phyloP scores from a whole-genome alignment of 2,888 invertebrate species.

The Rhodophaea formosa region DNA sequence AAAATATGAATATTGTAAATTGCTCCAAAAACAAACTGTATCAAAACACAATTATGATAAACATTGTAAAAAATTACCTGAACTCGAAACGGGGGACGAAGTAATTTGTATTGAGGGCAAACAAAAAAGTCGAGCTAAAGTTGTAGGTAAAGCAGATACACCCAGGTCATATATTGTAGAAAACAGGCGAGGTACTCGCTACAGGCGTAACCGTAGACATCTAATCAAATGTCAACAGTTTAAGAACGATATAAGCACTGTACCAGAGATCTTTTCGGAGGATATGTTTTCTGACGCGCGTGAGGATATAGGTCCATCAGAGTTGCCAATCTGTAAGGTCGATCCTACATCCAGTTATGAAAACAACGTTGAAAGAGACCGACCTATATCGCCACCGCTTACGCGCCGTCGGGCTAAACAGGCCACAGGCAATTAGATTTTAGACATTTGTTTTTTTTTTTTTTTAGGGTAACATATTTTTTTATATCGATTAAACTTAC shows the following conservation, averaged over 20 bases:
- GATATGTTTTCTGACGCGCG: too few relatives aligned
- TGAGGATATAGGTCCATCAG: too few relatives aligned
- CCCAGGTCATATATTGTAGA: not conserved
- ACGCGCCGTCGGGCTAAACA: too few relatives aligned
- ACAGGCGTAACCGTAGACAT: not conserved
- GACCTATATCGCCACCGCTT: too few relatives aligned
- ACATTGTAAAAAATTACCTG: not conserved
- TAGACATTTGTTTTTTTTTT: too few relatives aligned
- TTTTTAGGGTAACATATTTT: too few relatives aligned
- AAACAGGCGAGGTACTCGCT: not conserved
- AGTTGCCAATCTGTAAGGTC: too few relatives aligned
- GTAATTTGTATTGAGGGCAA: not conserved
- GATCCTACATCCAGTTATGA: too few relatives aligned
- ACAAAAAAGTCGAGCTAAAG: not conserved
- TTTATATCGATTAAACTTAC: too few relatives aligned
- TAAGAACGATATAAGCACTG: not conserved
- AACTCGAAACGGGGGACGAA: not conserved
- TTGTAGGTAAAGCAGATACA: not conserved
- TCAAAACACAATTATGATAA: not conserved
- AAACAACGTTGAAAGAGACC: too few relatives aligned
- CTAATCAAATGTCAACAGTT: not conserved
- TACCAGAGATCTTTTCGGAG: too few relatives aligned
- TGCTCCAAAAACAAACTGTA: not conserved
- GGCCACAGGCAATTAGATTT: too few relatives aligned
- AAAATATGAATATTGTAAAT: conserved; percentile 8